Percentiles rank a stretch among this genome's conserved stretches.
These are phyloP conservation scores for Drosophila cognata DNA, from an alignment of 2,888 invertebrate genomes.

Conservation along the genomic window DNA sequence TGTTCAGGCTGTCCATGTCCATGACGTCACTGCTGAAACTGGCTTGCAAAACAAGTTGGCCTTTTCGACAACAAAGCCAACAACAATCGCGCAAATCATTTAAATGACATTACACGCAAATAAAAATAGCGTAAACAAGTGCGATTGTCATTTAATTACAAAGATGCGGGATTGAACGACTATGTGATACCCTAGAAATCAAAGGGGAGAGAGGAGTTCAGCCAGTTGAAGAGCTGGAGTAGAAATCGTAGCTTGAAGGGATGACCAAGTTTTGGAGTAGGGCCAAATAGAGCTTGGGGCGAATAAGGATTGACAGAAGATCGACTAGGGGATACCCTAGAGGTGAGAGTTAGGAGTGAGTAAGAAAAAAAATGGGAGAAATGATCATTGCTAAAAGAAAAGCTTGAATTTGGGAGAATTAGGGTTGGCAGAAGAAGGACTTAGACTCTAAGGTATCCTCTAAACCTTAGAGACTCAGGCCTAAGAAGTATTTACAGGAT, in stretches of 20 bases:
- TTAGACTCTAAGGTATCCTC: background rate
- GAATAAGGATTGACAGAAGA: background rate
- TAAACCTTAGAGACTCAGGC: background rate
- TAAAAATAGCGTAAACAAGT: slow-evolving; percentile 53
- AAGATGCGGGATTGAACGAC: background rate
- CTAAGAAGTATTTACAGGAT: background rate
- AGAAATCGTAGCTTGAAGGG: background rate
- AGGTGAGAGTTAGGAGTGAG: background rate
- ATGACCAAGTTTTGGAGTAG: background rate
- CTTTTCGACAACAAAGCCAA: slow-evolving; percentile 60
- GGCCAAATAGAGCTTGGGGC: background rate
- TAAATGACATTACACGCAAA: slow-evolving; percentile 80
- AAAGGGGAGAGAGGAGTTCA: background rate
- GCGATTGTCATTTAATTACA: slow-evolving; percentile 10
- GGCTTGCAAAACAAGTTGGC: slow-evolving; percentile 73
- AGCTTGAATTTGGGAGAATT: no score
- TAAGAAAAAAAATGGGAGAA: background rate
- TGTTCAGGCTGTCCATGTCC: slow-evolving; percentile 58
- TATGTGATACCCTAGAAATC: slow-evolving; percentile 31
- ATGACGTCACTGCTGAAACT: slow-evolving; percentile 71
- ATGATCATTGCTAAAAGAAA: background rate
- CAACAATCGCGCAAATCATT: slow-evolving; percentile 72
- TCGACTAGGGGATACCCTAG: background rate
- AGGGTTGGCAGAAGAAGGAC: background rate
- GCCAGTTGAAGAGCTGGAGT: background rate